Evolutionary conservation across 35 echinoderm and acorn worm species (phyloP).

Genomic region (Hemicentrotus pulcherrimus): DNA sequence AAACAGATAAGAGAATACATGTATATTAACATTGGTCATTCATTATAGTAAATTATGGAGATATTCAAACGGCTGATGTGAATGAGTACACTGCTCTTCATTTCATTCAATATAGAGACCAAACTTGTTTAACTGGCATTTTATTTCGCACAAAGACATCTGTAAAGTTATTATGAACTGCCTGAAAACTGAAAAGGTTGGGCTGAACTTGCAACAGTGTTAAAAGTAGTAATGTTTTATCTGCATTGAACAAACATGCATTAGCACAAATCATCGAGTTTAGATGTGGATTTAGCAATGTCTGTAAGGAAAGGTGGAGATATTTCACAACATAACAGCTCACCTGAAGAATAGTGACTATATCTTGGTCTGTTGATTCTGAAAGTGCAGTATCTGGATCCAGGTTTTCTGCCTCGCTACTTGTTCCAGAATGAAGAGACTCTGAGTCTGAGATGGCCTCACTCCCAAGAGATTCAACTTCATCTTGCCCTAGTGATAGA

Average conservation of each 20-base stretch:
- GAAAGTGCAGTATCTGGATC: not conserved
- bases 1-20: no score
- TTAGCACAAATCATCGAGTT: not conserved
- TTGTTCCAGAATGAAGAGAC: not conserved
- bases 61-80: no score
- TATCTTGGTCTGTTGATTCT: not conserved
- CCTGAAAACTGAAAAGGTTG: no score
- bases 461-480: slow-evolving; percentile 10
- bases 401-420: not conserved
- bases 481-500: not conserved
- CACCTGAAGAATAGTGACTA: not conserved
- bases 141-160: no score
- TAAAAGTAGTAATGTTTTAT: no score
- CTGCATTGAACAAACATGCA: not conserved
- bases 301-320: not conserved
- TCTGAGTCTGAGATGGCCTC: not conserved
- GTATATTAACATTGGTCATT: no score
- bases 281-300: not conserved
- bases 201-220: no score
- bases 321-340: not conserved
- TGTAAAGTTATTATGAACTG: no score
- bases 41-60: no score
- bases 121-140: no score
- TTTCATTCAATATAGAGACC: no score
- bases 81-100: no score